Base-by-base conservation (phyloP, 2,113 vertebrate genomes). In the Lagenorhynchus albirostris region DNA sequence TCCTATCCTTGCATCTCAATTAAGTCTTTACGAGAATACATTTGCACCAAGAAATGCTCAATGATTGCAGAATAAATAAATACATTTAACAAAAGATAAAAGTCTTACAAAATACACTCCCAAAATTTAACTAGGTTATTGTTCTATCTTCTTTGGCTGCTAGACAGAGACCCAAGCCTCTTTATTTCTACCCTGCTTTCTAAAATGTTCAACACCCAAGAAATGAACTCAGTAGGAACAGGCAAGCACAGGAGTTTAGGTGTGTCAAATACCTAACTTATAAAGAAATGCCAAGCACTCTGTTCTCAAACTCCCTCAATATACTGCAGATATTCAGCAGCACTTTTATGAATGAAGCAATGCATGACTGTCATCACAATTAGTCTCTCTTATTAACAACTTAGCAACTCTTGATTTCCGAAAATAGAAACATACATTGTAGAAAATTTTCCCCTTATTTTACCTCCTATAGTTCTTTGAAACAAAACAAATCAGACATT, bases 331-430 rank as follows among this genome's bases (percentile, higher is more conserved):
- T 47, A 0, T 47, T 91, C 60, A 89, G 53, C 62, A 71, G 93
- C 96, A 50, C 85, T 98, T 98, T 98, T 98, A 94, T 98, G 98
- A 98, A 98, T 98, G 98, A 96, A 98, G 85, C 1, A 36, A 91
- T 96, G 88, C 91, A 93, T 95, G 76, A 83, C 89, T 71, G 91
- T 92, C 97, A 96, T 96, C 89, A 96, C 94, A 97, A 98, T 98
- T 96, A 97, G 91, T 73, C 96, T 96, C 97, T 96, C 62, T 4
- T 96, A 96, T 97, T 97, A 98, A 98, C 97, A 97, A 98, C 96
- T 93, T 97, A 97, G 95, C 92, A 98, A 98, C 95, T 98, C 97
- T 98, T 91, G 94, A 5, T 44, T 98, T 95, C 97, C 98, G 98
- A 98, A 98, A 98, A 98, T 96, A 98, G 97, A 96, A 98, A 96